These are phyloP conservation scores for Mormyrus hasselquistii DNA, from an alignment of 2,797 vertebrate species.

Conservation along the genomic window DNA sequence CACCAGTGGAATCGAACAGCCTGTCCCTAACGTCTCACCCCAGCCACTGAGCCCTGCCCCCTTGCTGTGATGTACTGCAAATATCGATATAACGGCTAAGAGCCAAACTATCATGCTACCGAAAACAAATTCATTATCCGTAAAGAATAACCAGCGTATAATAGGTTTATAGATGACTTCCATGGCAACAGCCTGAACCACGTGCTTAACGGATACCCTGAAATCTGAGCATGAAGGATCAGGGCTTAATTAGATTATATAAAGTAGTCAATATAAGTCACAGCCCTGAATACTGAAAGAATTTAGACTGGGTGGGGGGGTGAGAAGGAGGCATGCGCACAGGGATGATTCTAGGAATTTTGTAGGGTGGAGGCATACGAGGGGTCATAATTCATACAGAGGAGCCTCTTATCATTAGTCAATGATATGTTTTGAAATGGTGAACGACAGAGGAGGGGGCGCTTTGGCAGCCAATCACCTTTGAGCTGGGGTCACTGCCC, in stretches of 20 bases:
- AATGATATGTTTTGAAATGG: background rate
- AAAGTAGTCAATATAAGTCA: background rate
- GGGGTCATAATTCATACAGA: background rate
- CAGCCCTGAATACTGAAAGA: background rate
- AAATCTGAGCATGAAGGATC: background rate
- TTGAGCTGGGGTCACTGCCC: background rate
- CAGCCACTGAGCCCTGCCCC: background rate
- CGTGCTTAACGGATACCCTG: background rate
- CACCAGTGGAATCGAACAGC: background rate
- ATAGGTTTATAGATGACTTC: conserved; percentile 5
- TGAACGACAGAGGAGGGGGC: background rate
- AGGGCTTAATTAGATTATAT: background rate
- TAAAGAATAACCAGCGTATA: background rate
- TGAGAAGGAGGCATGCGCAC: background rate
- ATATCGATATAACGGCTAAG: background rate
- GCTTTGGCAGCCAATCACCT: background rate
- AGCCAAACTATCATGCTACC: background rate
- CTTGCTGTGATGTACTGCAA: background rate
- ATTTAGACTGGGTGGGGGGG: background rate
- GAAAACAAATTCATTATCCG: background rate
- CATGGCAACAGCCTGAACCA: background rate
- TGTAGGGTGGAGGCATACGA: background rate
- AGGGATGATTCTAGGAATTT: background rate
- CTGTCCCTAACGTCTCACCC: background rate
- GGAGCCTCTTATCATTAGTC: background rate